Base-by-base conservation (phyloP, 2,888 invertebrate genomes). In the Melipona bicolor region DNA sequence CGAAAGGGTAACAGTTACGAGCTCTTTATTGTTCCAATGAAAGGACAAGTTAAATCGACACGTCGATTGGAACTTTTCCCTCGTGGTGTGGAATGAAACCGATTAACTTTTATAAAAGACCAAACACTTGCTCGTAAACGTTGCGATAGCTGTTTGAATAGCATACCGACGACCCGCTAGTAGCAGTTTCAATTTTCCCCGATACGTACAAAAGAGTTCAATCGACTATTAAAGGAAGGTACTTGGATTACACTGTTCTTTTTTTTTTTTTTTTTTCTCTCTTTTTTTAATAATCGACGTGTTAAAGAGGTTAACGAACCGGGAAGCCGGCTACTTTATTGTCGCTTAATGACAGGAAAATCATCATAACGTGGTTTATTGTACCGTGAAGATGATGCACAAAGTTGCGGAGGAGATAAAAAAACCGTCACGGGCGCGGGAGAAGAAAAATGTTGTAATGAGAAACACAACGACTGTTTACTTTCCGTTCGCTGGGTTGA, bases 231-330 rank as follows among this genome's bases (percentile, higher is more conserved):
- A 62, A 74, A 73, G 61, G 61, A 43, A 56, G 32, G 43, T 52
- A 21, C 24, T 19, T 24, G 74, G 43, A 64, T 70, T 52, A 50
- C 64, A 9, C n/a, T 32, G 56, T 68, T 70, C 70, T 70, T n/a
- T 71, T 9, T 11, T 36, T 43, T 43, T 43, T 36, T 36, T 5
- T 36, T 36, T 36, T 36, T 36, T 36, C 4, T 36, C 9, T 32
- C 9, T 9, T 9, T 36, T 9, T 61, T 50, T 70, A 75, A 82
- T 75, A 82, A 74, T 74, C 64, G 19, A 24, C 21, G n/a, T 24
- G 71, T 59, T 62, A 80, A 82, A 70, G 82, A 80, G 82, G 74
- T 67, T 65, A 74, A 61, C 82, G 81, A 80, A 82, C 82, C 81
- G 82, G 81, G 74, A 71, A 68, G 62, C 59, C 52, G 36, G 2